Conservation (phyloP, 2,797 vertebrate genomes). For the Gambelia wislizenii region DNA sequence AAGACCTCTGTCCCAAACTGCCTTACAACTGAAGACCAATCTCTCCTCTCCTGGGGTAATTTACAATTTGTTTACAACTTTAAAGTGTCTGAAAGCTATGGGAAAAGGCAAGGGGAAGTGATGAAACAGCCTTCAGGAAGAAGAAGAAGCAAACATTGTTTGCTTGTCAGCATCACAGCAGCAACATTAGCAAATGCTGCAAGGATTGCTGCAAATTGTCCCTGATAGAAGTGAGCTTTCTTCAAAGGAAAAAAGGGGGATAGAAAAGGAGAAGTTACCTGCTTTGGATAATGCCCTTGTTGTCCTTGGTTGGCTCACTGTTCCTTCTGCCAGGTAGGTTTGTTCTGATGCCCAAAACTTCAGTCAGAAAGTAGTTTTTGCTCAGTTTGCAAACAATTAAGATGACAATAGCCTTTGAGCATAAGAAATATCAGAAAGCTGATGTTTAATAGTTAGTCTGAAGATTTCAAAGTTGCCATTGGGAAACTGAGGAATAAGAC, state of each 20-base stretch:
- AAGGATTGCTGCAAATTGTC: background rate
- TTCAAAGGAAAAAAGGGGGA: background rate
- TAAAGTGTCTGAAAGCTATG: background rate
- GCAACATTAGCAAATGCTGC: background rate
- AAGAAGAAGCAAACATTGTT: background rate
- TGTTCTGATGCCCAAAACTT: background rate
- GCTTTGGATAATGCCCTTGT: background rate
- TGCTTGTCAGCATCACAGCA: background rate
- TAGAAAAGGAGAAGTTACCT: background rate
- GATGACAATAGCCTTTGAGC: background rate
- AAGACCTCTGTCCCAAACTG: background rate
- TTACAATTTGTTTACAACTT: background rate
- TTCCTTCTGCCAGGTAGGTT: constrained; percentile 20
- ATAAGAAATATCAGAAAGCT: background rate
- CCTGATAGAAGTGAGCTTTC: background rate
- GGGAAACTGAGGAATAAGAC: background rate
- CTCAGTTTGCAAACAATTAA: background rate
- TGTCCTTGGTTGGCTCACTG: background rate
- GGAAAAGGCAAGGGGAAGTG: background rate
- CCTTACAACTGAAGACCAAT: too few relatives aligned
- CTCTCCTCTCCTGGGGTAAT: background rate
- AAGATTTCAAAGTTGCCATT: background rate
- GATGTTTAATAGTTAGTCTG: background rate
- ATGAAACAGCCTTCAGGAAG: background rate
- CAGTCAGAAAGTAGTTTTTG: background rate